Evolutionary conservation across 2,113 vertebrate species (phyloP).

Genomic region (Colinus virginianus): DNA sequence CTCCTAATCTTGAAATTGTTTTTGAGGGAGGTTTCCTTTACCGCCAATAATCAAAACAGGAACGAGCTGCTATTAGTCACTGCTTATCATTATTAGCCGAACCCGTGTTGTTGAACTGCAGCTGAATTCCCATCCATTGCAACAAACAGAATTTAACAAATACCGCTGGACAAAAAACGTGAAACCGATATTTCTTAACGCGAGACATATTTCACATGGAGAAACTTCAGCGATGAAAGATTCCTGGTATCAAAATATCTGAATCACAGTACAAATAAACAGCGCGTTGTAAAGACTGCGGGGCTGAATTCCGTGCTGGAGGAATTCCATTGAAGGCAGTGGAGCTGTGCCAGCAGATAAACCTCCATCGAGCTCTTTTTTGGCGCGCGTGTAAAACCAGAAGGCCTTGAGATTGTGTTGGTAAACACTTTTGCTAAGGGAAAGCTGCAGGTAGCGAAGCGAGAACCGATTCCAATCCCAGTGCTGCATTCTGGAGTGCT

Average conservation of each 20-base stretch:
- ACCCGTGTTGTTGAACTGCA: constrained; percentile 45
- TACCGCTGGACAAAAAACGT: constrained; percentile 75
- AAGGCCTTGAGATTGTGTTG: constrained; percentile 11
- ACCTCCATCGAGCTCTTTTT: constrained; percentile 21
- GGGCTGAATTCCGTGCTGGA: constrained; percentile 64
- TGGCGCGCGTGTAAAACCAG: not conserved
- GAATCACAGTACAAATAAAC: constrained; percentile 43
- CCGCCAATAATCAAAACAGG: constrained; percentile 49
- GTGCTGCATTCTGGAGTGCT: not conserved
- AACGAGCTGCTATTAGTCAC: constrained; percentile 41
- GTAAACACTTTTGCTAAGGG: not conserved
- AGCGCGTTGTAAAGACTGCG: constrained; percentile 27
- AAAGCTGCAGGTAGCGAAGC: not conserved
- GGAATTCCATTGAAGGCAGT: constrained; percentile 22
- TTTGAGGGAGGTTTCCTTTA: constrained; percentile 28
- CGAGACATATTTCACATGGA: constrained; percentile 70
- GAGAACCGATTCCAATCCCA: not conserved
- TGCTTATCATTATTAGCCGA: constrained; percentile 24
- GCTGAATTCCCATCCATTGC: constrained; percentile 58
- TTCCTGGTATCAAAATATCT: constrained; percentile 56
- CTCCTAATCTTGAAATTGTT: constrained; percentile 53
- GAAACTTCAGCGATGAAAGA: constrained; percentile 61
- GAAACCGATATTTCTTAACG: constrained; percentile 77
- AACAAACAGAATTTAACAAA: constrained; percentile 74
- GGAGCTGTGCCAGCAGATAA: constrained; percentile 61